These are phyloP conservation scores for Poecile montanus DNA, from an alignment of 2,797 vertebrate genomes.

Conservation along the genomic window DNA sequence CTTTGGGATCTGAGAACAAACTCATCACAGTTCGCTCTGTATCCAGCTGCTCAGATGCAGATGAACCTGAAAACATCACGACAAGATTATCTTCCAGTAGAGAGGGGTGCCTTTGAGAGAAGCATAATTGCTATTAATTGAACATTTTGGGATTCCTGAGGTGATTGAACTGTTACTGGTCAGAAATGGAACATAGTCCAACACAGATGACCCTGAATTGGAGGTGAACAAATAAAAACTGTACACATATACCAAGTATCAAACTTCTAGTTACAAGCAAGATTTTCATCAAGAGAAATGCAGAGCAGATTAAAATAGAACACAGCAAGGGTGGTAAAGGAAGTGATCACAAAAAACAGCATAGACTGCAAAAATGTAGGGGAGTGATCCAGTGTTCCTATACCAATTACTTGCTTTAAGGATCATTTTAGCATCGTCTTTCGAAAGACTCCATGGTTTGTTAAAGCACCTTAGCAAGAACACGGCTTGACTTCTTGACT, in stretches of 20 bases:
- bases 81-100: background rate
- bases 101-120: background rate
- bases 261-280: background rate
- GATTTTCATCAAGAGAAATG: background rate
- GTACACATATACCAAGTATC: background rate
- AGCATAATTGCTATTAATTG: background rate
- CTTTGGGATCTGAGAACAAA: constrained; percentile 84
- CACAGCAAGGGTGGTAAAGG: background rate
- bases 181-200: background rate
- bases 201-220: rapidly evolving
- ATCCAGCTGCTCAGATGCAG: constrained; percentile 82
- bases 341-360: background rate
- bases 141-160: background rate
- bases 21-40: constrained; percentile 83
- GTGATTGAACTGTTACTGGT: background rate
- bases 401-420: background rate
- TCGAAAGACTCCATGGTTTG: background rate
- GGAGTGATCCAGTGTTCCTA: background rate
- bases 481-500: background rate
- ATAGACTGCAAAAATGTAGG: background rate
- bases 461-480: background rate
- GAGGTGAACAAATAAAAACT: background rate
- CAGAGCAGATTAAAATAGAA: background rate
- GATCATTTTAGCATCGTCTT: background rate
- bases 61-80: constrained; percentile 55